Percentiles rank a stretch among this genome's conserved stretches.
Conservation (phyloP, 2,113 vertebrate species). For the Pteropus alecto region DNA sequence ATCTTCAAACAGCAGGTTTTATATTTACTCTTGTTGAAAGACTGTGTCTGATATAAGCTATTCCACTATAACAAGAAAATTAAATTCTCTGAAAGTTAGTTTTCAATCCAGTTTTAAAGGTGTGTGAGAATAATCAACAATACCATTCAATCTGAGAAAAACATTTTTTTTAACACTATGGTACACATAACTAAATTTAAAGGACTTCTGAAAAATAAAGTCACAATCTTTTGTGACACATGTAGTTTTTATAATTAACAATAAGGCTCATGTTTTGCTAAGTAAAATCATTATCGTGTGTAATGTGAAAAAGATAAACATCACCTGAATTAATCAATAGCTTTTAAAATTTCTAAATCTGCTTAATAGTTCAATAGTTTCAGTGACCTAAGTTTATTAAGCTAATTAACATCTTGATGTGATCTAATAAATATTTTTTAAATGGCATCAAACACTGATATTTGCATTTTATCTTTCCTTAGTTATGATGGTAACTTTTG, state of each 20-base stretch:
- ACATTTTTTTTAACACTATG: not conserved
- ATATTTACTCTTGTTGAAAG: not conserved
- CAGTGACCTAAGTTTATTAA: conserved; percentile 35
- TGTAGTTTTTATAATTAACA: conserved; percentile 28
- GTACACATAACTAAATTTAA: not conserved
- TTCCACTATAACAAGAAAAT: not conserved
- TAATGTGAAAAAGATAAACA: conserved; percentile 58
- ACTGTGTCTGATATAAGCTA: not conserved
- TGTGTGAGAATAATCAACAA: not conserved
- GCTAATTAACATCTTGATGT: conserved; percentile 53
- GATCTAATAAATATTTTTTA: conserved; percentile 20
- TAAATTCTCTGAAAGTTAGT: not conserved
- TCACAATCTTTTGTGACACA: not conserved
- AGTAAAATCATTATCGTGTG: conserved; percentile 51
- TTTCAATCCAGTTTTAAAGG: not conserved
- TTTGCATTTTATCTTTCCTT: not conserved
- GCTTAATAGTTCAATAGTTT: conserved; percentile 65
- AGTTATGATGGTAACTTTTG: not conserved
- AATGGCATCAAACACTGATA: not conserved
- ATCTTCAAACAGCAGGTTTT: not conserved
- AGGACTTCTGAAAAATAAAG: not conserved
- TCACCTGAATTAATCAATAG: conserved; percentile 60
- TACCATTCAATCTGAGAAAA: not conserved
- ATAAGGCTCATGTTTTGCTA: not conserved
- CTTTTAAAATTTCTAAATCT: conserved; percentile 59